Percentiles rank a stretch among this genome's conserved stretches.
phyloP scores from a whole-genome alignment of 2,113 vertebrate genomes.

The Bettongia penicillata region DNA sequence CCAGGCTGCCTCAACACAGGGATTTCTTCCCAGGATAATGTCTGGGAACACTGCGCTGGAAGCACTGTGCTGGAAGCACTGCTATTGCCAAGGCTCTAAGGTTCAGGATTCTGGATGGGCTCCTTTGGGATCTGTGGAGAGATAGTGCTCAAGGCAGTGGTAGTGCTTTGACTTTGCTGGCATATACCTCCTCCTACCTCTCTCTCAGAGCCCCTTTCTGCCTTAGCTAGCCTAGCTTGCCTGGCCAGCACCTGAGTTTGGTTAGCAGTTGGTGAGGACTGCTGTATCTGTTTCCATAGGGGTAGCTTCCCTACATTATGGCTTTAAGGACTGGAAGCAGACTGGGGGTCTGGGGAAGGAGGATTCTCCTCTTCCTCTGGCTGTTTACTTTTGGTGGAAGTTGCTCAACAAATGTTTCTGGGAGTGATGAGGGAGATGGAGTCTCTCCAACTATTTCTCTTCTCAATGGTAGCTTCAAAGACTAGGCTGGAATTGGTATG shows the following conservation, averaged over 20 bases:
- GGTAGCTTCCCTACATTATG: background rate
- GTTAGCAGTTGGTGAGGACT: background rate
- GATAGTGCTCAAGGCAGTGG: background rate
- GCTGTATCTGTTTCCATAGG: background rate
- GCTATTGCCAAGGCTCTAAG: background rate
- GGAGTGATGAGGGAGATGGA: background rate
- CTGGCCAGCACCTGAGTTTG: background rate
- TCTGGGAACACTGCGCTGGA: background rate
- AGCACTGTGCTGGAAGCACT: background rate
- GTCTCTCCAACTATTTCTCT: background rate
- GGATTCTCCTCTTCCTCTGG: background rate
- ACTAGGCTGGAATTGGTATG: background rate
- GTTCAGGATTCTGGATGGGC: background rate
- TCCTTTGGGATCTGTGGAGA: background rate
- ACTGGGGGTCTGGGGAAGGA: background rate
- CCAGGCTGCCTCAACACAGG: background rate
- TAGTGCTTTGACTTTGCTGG: background rate
- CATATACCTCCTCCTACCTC: background rate
- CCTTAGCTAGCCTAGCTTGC: background rate
- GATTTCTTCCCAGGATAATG: background rate
- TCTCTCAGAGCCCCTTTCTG: background rate
- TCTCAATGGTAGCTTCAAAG: background rate
- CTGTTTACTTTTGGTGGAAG: background rate
- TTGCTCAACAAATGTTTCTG: background rate
- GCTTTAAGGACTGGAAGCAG: background rate